Evolutionary conservation across 2,113 vertebrate species (phyloP).

Genomic region (Corythoichthys haematopterus): DNA sequence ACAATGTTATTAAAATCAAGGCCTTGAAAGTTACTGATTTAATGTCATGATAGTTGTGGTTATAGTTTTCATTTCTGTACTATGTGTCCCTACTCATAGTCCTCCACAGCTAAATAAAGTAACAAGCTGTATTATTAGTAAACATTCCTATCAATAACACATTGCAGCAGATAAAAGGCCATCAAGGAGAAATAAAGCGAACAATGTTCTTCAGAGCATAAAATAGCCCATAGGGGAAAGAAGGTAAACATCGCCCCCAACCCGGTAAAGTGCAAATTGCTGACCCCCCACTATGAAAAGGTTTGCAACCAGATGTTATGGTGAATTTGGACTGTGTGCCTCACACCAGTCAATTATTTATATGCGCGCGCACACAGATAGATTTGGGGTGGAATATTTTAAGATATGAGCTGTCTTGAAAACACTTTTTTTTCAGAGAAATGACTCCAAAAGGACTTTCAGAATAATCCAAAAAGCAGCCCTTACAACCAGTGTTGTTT

Average conservation of each 20-base stretch:
- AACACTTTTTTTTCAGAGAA: too few species aligned
- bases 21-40: background rate
- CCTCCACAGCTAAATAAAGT: background rate
- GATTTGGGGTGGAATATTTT: background rate
- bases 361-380: slow-evolving; percentile 1
- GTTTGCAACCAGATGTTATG: slow-evolving; percentile 45
- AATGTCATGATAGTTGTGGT: background rate
- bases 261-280: slow-evolving; percentile 27
- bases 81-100: background rate
- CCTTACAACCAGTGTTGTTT: too few species aligned
- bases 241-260: slow-evolving; percentile 12
- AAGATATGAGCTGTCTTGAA: too few species aligned
- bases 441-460: too few species aligned
- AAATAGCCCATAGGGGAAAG: slow-evolving; percentile 20
- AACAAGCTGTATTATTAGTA: background rate
- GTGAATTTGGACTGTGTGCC: slow-evolving; percentile 27
- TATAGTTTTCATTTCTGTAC: background rate
- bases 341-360: slow-evolving; percentile 53
- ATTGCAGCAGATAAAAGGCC: slow-evolving; percentile 15
- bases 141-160: background rate
- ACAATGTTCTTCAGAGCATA: slow-evolving; percentile 23
- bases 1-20: background rate
- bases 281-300: slow-evolving; percentile 37
- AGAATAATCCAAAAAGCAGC: too few species aligned
- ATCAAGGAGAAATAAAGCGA: background rate